Conservation (phyloP, 2,113 vertebrate species). For the Albula glossodonta region DNA sequence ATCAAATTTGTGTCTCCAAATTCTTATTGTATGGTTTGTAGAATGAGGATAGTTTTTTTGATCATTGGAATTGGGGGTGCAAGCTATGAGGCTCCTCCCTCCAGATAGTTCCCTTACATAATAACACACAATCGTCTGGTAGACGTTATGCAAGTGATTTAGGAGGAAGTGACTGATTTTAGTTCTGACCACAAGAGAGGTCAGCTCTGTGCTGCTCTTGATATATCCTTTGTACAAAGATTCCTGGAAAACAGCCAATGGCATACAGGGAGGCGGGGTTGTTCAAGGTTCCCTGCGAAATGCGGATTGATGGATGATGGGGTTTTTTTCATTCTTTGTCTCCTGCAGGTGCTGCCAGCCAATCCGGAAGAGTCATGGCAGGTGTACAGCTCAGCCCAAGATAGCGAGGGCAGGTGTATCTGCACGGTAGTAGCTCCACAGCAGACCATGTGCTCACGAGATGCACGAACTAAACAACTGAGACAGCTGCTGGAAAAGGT, state of each 20-base stretch:
- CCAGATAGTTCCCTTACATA: slow-evolving; percentile 37
- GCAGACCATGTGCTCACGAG: slow-evolving; percentile 91
- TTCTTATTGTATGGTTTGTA: background rate
- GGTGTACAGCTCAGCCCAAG: slow-evolving; percentile 96
- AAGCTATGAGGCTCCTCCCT: slow-evolving; percentile 24
- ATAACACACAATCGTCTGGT: slow-evolving; percentile 15
- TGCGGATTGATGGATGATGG: background rate
- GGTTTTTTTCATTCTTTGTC: background rate
- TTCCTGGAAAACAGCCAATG: background rate
- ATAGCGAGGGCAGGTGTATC: slow-evolving; percentile 92
- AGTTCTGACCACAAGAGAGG: background rate
- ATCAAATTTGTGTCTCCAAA: no score
- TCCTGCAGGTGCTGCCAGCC: slow-evolving; percentile 82
- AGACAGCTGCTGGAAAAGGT: slow-evolving; percentile 95
- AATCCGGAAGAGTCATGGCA: slow-evolving; percentile 94
- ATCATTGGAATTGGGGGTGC: background rate
- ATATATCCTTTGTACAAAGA: background rate
- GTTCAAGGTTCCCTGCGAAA: background rate
- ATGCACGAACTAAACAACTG: slow-evolving; percentile 92
- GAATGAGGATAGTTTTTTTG: slow-evolving; percentile 34
- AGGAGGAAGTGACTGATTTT: background rate
- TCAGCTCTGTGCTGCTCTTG: background rate
- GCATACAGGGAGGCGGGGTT: background rate
- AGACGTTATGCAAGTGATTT: background rate
- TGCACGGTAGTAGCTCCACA: slow-evolving; percentile 97